Percentiles rank a stretch among this genome's conserved stretches.
phyloP scores from a whole-genome alignment of 2,797 vertebrate genomes.

The Enteromius afrohamiltoni region DNA sequence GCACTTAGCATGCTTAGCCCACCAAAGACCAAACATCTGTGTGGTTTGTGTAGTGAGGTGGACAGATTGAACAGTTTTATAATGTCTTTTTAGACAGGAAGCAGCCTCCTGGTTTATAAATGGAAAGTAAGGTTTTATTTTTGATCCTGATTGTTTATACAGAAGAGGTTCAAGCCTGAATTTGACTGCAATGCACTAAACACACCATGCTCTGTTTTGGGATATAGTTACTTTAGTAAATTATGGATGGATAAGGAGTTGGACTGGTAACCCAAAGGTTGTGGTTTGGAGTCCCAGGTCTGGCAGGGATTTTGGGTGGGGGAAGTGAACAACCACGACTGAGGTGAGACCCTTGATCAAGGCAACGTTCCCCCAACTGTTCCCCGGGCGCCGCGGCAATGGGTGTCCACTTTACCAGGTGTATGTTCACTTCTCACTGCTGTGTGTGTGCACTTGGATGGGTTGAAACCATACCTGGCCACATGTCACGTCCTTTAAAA shows the following conservation, averaged over 20 bases:
- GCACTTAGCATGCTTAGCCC: constrained; percentile 24
- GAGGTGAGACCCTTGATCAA: too few relatives aligned
- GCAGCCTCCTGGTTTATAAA: background rate
- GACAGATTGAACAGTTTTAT: constrained; percentile 9
- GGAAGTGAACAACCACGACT: too few relatives aligned
- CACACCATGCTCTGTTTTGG: background rate
- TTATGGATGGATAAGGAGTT: too few relatives aligned
- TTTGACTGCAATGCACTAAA: background rate
- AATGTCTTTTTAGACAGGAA: constrained; percentile 23
- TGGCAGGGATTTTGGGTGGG: too few relatives aligned
- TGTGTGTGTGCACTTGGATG: too few relatives aligned
- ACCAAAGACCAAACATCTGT: constrained; percentile 28
- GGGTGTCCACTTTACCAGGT: too few relatives aligned
- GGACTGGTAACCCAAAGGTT: too few relatives aligned
- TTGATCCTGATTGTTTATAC: constrained; percentile 24
- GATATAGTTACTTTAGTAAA: background rate
- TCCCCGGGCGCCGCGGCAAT: too few relatives aligned
- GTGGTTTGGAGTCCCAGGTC: too few relatives aligned
- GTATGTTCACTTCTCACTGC: too few relatives aligned
- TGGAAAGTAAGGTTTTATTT: background rate
- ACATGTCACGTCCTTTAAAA: background rate
- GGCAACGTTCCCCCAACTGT: too few relatives aligned
- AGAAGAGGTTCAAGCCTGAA: background rate
- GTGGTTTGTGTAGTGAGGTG: constrained; percentile 13
- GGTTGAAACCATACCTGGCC: too few relatives aligned